Conservation (phyloP, 2,113 vertebrate genomes). For the Scytalopus superciliaris region DNA sequence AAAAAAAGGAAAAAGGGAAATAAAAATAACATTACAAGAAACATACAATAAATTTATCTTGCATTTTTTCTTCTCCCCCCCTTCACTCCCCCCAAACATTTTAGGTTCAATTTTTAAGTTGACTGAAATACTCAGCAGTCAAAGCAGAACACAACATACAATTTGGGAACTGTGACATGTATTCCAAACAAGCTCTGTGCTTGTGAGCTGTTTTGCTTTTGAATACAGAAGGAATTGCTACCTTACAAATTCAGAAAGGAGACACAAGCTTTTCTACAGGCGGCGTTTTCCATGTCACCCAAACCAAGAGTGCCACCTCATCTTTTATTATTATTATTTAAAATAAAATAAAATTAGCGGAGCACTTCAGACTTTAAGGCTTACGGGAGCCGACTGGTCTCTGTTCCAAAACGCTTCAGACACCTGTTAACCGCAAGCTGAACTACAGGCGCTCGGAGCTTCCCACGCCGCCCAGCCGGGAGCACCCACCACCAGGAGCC, state of each 20-base stretch:
- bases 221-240: background rate
- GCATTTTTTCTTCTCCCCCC: background rate
- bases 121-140: background rate
- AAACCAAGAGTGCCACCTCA: background rate
- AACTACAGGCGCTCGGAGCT: background rate
- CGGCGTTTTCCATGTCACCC: background rate
- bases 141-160: background rate
- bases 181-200: background rate
- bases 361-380: background rate
- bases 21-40: background rate
- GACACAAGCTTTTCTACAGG: background rate
- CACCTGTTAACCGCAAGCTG: background rate
- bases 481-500: background rate
- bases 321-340: background rate
- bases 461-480: background rate
- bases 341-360: background rate
- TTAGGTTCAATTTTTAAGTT: background rate
- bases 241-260: background rate
- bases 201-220: background rate
- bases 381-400: background rate
- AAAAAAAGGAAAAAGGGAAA: background rate
- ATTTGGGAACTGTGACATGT: rapidly evolving
- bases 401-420: rapidly evolving
- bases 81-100: background rate
- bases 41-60: background rate